phyloP scores from a whole-genome alignment of 2,888 invertebrate genomes.

The Pristionchus maxplancki region DNA sequence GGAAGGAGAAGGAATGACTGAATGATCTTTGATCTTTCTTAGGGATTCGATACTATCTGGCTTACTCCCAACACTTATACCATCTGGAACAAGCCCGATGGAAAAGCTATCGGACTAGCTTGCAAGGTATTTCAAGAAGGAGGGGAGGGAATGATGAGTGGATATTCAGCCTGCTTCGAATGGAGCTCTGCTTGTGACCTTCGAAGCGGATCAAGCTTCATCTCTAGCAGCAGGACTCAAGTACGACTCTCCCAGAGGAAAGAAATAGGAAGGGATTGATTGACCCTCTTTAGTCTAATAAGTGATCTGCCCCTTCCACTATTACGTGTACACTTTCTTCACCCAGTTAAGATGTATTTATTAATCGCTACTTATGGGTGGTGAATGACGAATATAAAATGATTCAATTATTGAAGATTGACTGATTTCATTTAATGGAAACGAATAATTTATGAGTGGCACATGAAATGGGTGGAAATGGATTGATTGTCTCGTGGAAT shows the following conservation, averaged over 20 bases:
- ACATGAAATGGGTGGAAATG: not conserved
- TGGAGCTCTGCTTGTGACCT: constrained; percentile 63
- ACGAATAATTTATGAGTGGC: not conserved
- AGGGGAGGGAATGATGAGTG: not conserved
- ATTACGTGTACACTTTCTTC: not conserved
- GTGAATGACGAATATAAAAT: constrained; percentile 38
- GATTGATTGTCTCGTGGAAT: not conserved
- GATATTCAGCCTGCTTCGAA: constrained; percentile 37
- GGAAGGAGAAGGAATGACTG: not conserved
- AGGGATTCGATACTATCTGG: constrained; percentile 71
- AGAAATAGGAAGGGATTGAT: constrained; percentile 49
- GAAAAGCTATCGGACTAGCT: constrained; percentile 64
- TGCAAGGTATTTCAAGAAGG: constrained; percentile 56
- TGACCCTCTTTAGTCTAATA: constrained; percentile 12
- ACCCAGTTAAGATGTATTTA: not conserved
- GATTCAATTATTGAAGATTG: not conserved
- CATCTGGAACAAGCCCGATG: constrained; percentile 69
- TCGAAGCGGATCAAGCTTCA: constrained; percentile 62
- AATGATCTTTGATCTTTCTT: not conserved
- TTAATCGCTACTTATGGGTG: constrained; percentile 46
- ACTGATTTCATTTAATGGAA: not conserved
- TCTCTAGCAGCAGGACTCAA: constrained; percentile 63
- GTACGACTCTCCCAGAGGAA: constrained; percentile 66
- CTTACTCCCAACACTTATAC: constrained; percentile 69
- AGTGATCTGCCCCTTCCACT: not conserved